Evolutionary conservation across 1,140 invertebrate genomes (phyloP), one percentile per base, ranked within the genome.

Genomic region (Trinorchestia longiramus): DNA sequence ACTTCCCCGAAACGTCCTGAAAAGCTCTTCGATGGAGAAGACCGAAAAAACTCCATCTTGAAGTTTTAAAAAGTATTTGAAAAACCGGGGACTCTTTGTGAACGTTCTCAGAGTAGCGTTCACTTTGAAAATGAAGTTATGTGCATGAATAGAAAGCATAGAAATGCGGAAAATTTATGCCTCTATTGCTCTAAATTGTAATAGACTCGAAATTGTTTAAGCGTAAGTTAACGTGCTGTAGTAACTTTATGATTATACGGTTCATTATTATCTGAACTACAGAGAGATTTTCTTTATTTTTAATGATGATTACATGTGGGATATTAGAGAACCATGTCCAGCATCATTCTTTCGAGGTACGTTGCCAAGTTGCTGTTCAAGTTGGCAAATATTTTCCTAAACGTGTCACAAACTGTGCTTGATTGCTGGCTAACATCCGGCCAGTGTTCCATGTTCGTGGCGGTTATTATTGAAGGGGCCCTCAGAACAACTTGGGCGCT

Each of bases 351-450:
- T 77, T 77, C 62, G 62, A 77, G 28, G 3, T 77, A 36, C 36
- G 62, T 77, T 77, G 62, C 62, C 62, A 77, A 77, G 62, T 77
- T 77, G 11, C 62, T 77, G 15, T 77, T 77, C 62, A 77, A 77
- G 62, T 77, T 77, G 62, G 62, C 62, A 77, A 77, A 77, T 77
- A 77, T 77, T 77, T 77, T 77, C 62, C 62, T 77, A 77, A 77
- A 36, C 62, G 62, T 77, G 62, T 77, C 62, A 77, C 62, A 77
- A 77, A 77, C 62, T 77, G 62, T 77, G 62, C 62, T 77, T 77
- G 62, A 77, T 77, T 19, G 62, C 62, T 28, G 62, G 15, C 62
- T 77, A 77, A 77, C 62, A 77, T 77, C 62, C 62, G 62, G 62
- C 62, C 62, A 77, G 62, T 77, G 62, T 77, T 77, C 62, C 62